Conservation (phyloP, 2,113 vertebrate species). For the Carlito syrichta region DNA sequence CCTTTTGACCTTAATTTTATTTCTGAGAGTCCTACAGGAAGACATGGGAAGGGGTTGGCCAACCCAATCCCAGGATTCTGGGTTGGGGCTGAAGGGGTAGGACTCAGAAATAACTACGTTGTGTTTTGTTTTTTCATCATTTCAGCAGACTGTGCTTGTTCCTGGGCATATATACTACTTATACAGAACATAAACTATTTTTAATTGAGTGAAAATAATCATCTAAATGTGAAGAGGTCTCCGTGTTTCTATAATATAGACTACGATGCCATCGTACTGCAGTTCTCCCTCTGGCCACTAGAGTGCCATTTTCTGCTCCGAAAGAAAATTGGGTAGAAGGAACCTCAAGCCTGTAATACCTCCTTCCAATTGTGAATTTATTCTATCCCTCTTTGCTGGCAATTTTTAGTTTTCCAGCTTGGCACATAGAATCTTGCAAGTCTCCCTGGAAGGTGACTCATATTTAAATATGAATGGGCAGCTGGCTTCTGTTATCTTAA, state of each 20-base stretch:
- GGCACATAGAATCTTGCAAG: slow-evolving; percentile 70
- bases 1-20: background rate
- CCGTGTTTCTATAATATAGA: background rate
- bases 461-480: slow-evolving; percentile 75
- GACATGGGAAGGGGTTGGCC: background rate
- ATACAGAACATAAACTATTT: background rate
- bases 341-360: slow-evolving; percentile 11
- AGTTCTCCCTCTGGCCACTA: slow-evolving; percentile 7
- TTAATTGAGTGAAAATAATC: background rate
- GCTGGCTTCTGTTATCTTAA: slow-evolving; percentile 76
- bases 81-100: background rate
- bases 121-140: background rate
- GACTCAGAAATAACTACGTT: background rate
- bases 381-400: slow-evolving; percentile 65
- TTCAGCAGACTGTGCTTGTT: background rate
- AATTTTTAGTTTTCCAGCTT: slow-evolving; percentile 74
- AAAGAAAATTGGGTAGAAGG: background rate
- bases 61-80: background rate
- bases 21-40: background rate
- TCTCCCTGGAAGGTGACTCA: slow-evolving; percentile 75
- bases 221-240: background rate
- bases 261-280: background rate
- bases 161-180: background rate
- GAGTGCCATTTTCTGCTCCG: background rate
- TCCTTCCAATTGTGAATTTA: slow-evolving; percentile 67